phyloP scores from a whole-genome alignment of 1,140 invertebrate genomes.

The Anastatus disparis region DNA sequence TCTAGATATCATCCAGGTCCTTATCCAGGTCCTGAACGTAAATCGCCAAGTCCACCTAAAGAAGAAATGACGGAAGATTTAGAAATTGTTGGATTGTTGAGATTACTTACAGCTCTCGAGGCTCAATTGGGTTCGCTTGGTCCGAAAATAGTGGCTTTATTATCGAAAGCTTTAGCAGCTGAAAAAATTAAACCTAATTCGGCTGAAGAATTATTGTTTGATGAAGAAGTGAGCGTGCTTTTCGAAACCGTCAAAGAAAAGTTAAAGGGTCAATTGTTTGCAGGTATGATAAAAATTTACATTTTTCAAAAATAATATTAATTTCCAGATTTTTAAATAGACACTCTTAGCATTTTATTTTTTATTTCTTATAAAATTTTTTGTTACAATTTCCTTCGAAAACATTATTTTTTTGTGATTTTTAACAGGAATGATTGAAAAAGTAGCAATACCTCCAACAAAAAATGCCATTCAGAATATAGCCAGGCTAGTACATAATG shows the following conservation, averaged over 20 bases:
- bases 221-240: constrained; percentile 77
- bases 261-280: constrained; percentile 81
- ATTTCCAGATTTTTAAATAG: not conserved
- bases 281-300: constrained; percentile 67
- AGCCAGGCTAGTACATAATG: constrained; percentile 74
- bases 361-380: not conserved
- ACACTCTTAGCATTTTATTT: not conserved
- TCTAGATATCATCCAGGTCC: constrained; percentile 58
- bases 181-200: constrained; percentile 80
- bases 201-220: constrained; percentile 76
- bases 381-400: too few species aligned
- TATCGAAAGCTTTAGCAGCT: constrained; percentile 79
- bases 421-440: constrained; percentile 75
- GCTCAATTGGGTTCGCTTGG: constrained; percentile 82
- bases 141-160: constrained; percentile 78
- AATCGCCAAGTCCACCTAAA: constrained; percentile 51
- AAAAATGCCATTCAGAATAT: constrained; percentile 74
- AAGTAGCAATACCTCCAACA: constrained; percentile 72
- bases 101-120: constrained; percentile 82
- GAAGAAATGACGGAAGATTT: constrained; percentile 58
- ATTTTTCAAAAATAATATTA: not conserved
- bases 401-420: not conserved
- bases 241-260: constrained; percentile 88
- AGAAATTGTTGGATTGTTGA: constrained; percentile 74
- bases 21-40: constrained; percentile 57